These are phyloP conservation scores for Saiga tatarica DNA, from an alignment of 2,113 vertebrate species.

Conservation along the genomic window DNA sequence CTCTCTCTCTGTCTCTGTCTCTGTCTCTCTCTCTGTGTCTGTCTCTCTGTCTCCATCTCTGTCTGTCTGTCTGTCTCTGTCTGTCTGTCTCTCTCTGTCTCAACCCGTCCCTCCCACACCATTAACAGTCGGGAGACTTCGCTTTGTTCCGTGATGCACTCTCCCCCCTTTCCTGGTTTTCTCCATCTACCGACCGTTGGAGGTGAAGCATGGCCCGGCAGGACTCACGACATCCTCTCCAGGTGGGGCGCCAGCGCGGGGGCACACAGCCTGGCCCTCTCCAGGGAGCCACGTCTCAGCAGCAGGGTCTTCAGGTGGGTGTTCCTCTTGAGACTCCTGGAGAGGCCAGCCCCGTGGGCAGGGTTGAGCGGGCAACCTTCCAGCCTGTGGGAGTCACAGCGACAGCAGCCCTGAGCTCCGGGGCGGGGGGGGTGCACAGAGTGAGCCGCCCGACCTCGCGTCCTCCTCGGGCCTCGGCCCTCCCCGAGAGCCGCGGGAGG, in stretches of 20 bases:
- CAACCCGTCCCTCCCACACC: no score
- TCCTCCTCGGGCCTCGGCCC: background rate
- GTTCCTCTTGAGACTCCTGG: background rate
- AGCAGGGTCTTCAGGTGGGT: background rate
- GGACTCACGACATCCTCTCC: background rate
- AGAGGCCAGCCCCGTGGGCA: background rate
- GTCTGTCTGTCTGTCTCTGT: no score
- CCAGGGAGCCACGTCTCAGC: background rate
- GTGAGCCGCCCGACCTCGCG: accelerated
- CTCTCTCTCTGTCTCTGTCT: background rate
- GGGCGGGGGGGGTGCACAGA: no score
- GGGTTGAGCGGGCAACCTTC: background rate
- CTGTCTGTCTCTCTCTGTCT: background rate
- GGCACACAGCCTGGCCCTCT: accelerated
- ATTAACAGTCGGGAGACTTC: background rate
- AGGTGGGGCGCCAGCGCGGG: accelerated
- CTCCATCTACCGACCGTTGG: background rate
- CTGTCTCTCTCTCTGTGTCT: no score
- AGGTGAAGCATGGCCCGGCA: accelerated
- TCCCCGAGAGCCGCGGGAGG: background rate
- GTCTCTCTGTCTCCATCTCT: background rate
- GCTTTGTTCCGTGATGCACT: background rate
- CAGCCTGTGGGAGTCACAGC: background rate
- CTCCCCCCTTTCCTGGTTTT: background rate
- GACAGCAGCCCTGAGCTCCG: accelerated